These are phyloP conservation scores for Cyphomyrmex costatus DNA, from an alignment of 1,140 invertebrate genomes.

Conservation along the genomic window DNA sequence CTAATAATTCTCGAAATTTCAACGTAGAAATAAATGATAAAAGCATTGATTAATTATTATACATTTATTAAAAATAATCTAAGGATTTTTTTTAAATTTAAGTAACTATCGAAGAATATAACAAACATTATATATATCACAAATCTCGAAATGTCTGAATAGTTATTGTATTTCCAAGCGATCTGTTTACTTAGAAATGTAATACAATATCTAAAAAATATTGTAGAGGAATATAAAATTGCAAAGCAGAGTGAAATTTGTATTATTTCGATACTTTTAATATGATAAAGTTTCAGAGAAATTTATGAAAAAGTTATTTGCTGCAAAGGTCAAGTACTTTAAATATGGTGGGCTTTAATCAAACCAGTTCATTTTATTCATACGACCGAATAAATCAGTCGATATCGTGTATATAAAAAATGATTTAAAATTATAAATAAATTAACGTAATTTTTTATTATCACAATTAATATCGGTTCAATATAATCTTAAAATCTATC, in stretches of 20 bases:
- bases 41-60: not conserved
- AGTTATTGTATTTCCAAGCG: not conserved
- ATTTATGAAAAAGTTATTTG: conserved; percentile 39
- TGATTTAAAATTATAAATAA: conserved; percentile 8
- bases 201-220: too few species aligned
- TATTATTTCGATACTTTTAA: not conserved
- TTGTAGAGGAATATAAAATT: not conserved
- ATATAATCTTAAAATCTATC: not conserved
- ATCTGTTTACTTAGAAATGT: not conserved
- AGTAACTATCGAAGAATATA: not conserved
- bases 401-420: not conserved
- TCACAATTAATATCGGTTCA: not conserved
- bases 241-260: not conserved
- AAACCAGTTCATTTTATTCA: conserved; percentile 5
- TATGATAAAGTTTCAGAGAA: conserved; percentile 32
- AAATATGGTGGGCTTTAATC: not conserved
- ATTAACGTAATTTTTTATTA: not conserved
- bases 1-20: not conserved
- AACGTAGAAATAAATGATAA: not conserved
- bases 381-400: not conserved
- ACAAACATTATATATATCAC: not conserved
- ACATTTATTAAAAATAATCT: not conserved
- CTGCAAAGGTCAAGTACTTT: conserved; percentile 19
- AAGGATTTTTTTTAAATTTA: too few species aligned
- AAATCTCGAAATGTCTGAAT: not conserved